Percentiles rank a stretch among this genome's conserved stretches.
Evolutionary conservation across 2,888 invertebrate species (phyloP).

Genomic region (Acronicta psi): DNA sequence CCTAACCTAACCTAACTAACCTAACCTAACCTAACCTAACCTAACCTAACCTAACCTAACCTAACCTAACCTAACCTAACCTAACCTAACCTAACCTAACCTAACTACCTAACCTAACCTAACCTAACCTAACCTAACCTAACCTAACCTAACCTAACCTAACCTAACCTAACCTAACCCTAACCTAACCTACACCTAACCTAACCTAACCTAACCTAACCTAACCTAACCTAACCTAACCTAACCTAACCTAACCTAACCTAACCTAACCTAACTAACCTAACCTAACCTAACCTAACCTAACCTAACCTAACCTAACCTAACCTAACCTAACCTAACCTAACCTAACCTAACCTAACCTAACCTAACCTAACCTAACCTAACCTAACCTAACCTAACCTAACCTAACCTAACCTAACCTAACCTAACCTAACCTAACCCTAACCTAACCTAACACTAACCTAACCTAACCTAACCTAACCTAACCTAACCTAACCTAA

Average conservation of each 20-base stretch:
- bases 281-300: conserved; percentile 5
- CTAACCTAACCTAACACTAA: conserved; percentile 4
- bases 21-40: conserved; percentile 5
- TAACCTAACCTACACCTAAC: conserved; percentile 4
- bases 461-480: conserved; percentile 5
- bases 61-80: conserved; percentile 5
- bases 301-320: conserved; percentile 5
- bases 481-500: conserved; percentile 5
- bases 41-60: conserved; percentile 5
- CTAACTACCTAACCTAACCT: conserved; percentile 4
- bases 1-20: conserved; percentile 5
- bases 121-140: conserved; percentile 2
- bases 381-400: conserved; percentile 5
- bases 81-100: conserved; percentile 5
- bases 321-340: conserved; percentile 5
- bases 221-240: conserved; percentile 5
- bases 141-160: conserved; percentile 5
- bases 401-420: conserved; percentile 5
- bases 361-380: conserved; percentile 5
- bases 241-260: conserved; percentile 5
- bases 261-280: conserved; percentile 5
- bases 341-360: conserved; percentile 5
- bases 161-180: conserved; percentile 5
- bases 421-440: conserved; percentile 5
- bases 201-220: conserved; percentile 5